Base-by-base conservation (phyloP, 1,140 invertebrate species). In the Drosophila virilis region DNA sequence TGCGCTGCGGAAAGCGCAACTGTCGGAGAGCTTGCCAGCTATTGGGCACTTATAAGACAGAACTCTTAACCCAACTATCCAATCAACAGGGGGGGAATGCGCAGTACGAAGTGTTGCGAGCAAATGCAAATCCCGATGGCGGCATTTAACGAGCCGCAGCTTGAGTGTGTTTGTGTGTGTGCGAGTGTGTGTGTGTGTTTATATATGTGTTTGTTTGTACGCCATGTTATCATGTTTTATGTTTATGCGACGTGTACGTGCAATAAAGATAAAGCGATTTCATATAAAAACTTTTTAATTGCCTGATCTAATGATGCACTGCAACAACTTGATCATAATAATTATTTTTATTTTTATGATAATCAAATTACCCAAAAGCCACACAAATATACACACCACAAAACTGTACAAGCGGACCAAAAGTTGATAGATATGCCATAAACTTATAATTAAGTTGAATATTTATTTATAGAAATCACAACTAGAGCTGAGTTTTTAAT, bases 301-400 rank as follows among this genome's bases (percentile, higher is more conserved):
- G 84, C 84, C 84, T 89, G 84, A 84, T 89, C 84, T 89, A 89
- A 89, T 89, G 84, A 89, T 89, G 84, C 84, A 89, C 74, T 90
- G 85, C 80, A 84, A 78, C 67, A 84, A 89, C 84, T 80, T 89
- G 84, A 89, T 75, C 67, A 51, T 71, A 46, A 65, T 84, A 84
- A 89, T 46, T 35, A 59, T 54, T 54, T 17, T 37, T 46, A 46
- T 46, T 46, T 46, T 71, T 54, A 59, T 82, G 78, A 86, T 89
- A 84, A 88, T 89, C 77, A 84, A 80, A 71, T 70, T 78, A 57
- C 64, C 61, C 77, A 68, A 70, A 80, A 76, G 59, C 59, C 71
- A 62, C 22, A 28, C 22, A 28, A 28, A 5, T 28, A 3, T 28
- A 0, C 64, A 62, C 55, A 46, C 76, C 43, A 71, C 28, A 45